Evolutionary conservation across 2,113 vertebrate genomes (phyloP).

Genomic region (Mystacornis crossleyi): DNA sequence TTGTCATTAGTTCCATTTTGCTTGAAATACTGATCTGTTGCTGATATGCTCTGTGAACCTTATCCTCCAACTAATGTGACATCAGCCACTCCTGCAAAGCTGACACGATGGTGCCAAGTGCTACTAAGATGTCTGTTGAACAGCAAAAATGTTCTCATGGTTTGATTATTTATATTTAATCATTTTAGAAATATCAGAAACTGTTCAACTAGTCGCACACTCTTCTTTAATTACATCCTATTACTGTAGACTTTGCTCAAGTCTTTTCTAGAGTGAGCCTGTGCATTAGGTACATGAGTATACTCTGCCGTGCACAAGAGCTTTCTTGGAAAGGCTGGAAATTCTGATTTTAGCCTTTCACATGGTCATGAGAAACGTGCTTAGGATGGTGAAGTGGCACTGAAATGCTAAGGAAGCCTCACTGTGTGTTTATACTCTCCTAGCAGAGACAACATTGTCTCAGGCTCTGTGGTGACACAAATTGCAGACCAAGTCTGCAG

Average conservation of each 20-base stretch:
- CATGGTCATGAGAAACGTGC: background rate
- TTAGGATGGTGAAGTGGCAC: background rate
- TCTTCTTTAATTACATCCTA: background rate
- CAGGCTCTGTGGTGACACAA: background rate
- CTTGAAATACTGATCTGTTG: background rate
- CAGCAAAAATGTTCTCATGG: background rate
- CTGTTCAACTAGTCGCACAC: background rate
- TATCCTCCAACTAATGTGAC: background rate
- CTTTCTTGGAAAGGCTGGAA: background rate
- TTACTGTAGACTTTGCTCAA: background rate
- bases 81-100: background rate
- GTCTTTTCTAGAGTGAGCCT: background rate
- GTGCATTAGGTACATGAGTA: background rate
- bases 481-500: background rate
- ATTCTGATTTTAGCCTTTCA: background rate
- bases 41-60: background rate
- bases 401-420: background rate
- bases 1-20: background rate
- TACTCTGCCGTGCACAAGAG: background rate
- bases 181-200: background rate
- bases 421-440: background rate
- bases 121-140: background rate
- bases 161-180: background rate
- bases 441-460: background rate
- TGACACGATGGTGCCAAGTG: background rate